Evolutionary conservation across 2,888 invertebrate genomes (phyloP), one percentile per base, ranked within the genome.

Genomic region (Diplazon laetatorius): DNA sequence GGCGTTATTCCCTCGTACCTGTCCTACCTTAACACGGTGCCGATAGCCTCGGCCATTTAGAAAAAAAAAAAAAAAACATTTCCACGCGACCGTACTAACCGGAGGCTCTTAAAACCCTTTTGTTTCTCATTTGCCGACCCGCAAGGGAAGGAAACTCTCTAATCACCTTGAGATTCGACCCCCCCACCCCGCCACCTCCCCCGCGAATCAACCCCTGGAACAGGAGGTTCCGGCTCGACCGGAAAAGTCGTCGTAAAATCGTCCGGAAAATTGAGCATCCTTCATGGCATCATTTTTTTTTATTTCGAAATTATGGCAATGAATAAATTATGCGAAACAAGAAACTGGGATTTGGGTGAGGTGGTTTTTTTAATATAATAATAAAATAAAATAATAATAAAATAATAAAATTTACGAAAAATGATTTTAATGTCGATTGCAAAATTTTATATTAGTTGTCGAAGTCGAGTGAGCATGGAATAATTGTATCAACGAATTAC

Each of bases 151-250:
- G 22, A 22, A 60, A 50, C 25, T 63, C 73, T 6, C 80, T 82
- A 82, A 82, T 82, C 78, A 82, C 80, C 73, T 76, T 71, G 62
- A 60, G 77, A 69, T 69, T 62, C 46, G 20, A 30, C 46, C 62
- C 50, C 25, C 18, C 50, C 42, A 35, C 35, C 22, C 37, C 48
- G 30, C 30, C 69, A 35, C 52, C 46, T 65, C 50, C 57, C 52
- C 60, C 63, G n/a, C 48, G 48, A 46, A 18, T 60, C 63, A 48
- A 57, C 70, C 8, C 9, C 18, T 10, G 39, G 50, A 52, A 60
- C 22, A 25, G 50, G 25, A 50, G 25, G 14, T 59, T 44, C 71
- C 42, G 42, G 37, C 2, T 20, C 6, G 18, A 6, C 2, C 20
- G 44, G 30, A 65, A 60, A 69, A 70, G 70, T 39, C 59, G n/a